Base-by-base conservation (phyloP, 1,140 invertebrate species). In the Eriocheir sinensis region DNA sequence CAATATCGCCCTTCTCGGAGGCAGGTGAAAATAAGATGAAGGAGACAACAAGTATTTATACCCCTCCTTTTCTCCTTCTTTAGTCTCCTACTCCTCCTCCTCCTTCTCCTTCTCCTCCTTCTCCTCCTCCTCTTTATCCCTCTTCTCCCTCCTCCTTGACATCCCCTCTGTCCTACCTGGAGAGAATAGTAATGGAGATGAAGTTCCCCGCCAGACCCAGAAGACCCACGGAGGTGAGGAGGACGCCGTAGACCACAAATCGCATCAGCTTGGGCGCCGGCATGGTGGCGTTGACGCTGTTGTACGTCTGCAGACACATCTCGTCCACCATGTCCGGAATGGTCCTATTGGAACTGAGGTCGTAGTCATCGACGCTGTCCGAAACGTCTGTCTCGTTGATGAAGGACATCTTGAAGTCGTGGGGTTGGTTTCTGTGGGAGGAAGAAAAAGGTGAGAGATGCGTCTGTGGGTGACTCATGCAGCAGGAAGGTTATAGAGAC, bases 181-280 rank as follows among this genome's bases (percentile, higher is more conserved):
- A 98, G 12, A 99, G 97, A 41, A 99, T 99, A 34, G 99, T 98
- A 97, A 99, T 98, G 0, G 98, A 98, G 30, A 99, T 98, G 36
- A 98, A 97, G 96, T 99, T 99, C 91, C 99, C 99, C 1, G 99
- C 97, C 44, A 99, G 98, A 27, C 99, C 99, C 40, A 99, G 98
- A 0, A 98, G 96, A 88, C 98, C 98, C 27, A 99, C 97, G 21
- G 98, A 96, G 96, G 98, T 98, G 21, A 99, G 97, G 80, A 99
- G 96, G 80, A 99, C 97, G 30, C 99, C 99, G 96, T 98, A 98
- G 40, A 98, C 97, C 96, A 99, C 97, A 97, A 99, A 99, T 95
- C 98, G 98, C 95, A 98, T 98, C 91, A 98, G 96, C 80, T 97
- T 97, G 32, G 80, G 72, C 72, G 40, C 9, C 2, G 72, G 32